Evolutionary conservation across 2,888 invertebrate species (phyloP).

Genomic region (Tipula vernalis): DNA sequence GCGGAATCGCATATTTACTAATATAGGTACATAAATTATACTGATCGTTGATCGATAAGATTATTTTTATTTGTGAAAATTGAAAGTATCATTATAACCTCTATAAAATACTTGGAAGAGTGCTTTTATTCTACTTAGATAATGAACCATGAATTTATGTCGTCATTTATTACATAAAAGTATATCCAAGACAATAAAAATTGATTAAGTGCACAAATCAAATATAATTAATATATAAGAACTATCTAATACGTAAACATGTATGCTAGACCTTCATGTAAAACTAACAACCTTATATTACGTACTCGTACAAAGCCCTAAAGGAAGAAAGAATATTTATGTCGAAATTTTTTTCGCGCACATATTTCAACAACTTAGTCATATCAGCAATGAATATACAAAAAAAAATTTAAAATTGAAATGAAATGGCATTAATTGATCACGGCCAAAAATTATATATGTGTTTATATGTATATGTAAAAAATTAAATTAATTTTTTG

Average conservation of each 20-base stretch:
- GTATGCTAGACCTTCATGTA: neutral
- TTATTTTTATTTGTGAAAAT: neutral
- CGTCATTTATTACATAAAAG: neutral
- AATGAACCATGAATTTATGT: neutral
- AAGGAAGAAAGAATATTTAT: neutral
- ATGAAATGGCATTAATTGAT: slow-evolving; percentile 4
- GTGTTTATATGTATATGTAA: neutral
- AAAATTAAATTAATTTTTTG: neutral
- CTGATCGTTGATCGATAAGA: neutral
- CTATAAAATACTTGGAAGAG: neutral
- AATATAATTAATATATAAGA: neutral
- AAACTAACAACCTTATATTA: neutral
- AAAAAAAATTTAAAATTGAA: neutral
- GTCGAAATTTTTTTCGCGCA: neutral
- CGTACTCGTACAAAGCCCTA: neutral
- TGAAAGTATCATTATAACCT: neutral
- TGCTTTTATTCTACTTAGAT: neutral
- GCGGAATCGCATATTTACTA: neutral
- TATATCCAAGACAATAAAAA: neutral
- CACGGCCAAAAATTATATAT: neutral
- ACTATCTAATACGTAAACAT: neutral
- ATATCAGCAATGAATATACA: neutral
- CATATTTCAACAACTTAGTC: neutral
- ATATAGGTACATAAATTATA: neutral
- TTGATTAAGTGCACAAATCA: neutral